Percentiles rank a stretch among this genome's conserved stretches.
phyloP scores from a whole-genome alignment of 2,888 invertebrate species.

The Agonopterix heracliana region DNA sequence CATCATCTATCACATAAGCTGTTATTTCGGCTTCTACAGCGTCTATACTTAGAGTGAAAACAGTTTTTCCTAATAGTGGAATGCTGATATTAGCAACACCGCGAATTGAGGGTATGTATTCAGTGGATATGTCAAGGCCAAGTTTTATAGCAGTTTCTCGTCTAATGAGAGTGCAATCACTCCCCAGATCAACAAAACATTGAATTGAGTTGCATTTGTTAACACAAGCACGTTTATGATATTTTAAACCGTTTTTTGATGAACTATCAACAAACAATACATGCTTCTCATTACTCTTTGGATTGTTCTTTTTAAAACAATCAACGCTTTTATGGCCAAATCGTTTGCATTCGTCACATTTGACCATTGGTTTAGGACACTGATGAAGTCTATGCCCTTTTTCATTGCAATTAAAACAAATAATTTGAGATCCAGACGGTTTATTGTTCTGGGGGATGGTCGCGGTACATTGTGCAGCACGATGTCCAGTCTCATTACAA shows the following conservation, averaged over 20 bases:
- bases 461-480: not conserved
- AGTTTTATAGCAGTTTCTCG: not conserved
- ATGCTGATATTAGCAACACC: not conserved
- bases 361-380: constrained; percentile 3
- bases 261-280: constrained; percentile 3
- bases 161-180: constrained; percentile 3
- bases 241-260: not conserved
- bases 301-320: not conserved
- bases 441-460: not conserved
- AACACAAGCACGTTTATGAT: constrained; percentile 3
- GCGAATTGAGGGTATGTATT: not conserved
- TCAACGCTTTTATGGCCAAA: not conserved
- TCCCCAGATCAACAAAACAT: constrained; percentile 5
- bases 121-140: not conserved
- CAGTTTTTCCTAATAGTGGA: not conserved
- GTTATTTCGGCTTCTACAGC: constrained; percentile 1
- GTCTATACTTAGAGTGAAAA: not conserved
- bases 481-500: constrained; percentile 2
- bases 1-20: not conserved
- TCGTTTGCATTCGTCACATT: constrained; percentile 4
- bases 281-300: constrained; percentile 1
- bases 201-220: constrained; percentile 1
- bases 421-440: not conserved
- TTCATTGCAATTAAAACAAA: constrained; percentile 8
- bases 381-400: not conserved